A percentile compares a stretch with the other conserved stretches of the same genome.
These are phyloP conservation scores for Chauna torquata DNA, from an alignment of 2,113 vertebrate genomes.

Conservation along the genomic window DNA sequence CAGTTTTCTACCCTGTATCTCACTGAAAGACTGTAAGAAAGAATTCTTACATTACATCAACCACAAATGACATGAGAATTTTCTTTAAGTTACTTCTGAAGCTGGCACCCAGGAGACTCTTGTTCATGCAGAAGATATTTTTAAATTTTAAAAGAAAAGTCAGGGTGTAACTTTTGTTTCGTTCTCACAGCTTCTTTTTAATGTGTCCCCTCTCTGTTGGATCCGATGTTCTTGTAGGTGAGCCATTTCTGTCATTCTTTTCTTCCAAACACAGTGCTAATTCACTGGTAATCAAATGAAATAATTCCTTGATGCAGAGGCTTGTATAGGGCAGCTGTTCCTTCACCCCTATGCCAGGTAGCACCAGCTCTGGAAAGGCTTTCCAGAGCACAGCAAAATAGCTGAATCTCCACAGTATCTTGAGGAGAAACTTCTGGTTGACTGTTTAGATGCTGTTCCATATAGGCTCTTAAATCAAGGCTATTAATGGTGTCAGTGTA, in stretches of 20 bases:
- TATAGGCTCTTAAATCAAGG: not conserved
- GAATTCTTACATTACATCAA: conserved; percentile 34
- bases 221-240: not conserved
- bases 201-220: not conserved
- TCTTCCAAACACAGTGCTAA: not conserved
- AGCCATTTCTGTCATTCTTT: not conserved
- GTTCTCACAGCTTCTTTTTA: conserved; percentile 2
- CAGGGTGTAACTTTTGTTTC: conserved; percentile 34
- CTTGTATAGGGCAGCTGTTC: not conserved
- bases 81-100: conserved; percentile 67
- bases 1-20: conserved; percentile 42
- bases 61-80: conserved; percentile 59
- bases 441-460: not conserved
- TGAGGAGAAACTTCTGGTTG: not conserved
- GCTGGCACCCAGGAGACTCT: conserved; percentile 51
- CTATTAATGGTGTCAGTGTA: not conserved
- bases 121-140: conserved; percentile 60
- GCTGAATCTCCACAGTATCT: not conserved
- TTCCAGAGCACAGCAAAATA: not conserved
- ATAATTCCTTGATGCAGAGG: not conserved
- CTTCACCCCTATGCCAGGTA: not conserved
- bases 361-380: not conserved
- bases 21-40: conserved; percentile 38
- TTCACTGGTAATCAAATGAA: not conserved
- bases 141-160: conserved; percentile 62